Conservation (phyloP, 2,888 invertebrate genomes). For the Drosophila pegasa region DNA sequence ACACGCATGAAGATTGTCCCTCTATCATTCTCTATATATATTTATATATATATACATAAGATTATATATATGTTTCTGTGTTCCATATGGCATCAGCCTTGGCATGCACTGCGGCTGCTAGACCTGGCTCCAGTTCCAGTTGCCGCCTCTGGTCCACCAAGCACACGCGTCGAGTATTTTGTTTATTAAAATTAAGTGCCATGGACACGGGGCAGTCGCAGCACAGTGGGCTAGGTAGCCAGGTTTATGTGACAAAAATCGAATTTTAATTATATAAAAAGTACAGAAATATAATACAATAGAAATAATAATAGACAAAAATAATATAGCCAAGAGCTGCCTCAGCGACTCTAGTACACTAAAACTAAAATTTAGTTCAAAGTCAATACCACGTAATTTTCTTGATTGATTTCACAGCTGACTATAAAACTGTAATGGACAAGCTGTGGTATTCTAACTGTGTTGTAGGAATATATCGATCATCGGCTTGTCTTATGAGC, state of each 20-base stretch:
- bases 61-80: neutral
- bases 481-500: too few relatives aligned
- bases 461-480: too few relatives aligned
- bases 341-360: too few relatives aligned
- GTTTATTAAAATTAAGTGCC: conserved; percentile 78
- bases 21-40: too few relatives aligned
- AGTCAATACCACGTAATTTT: too few relatives aligned
- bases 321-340: neutral
- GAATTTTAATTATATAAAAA: neutral
- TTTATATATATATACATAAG: too few relatives aligned
- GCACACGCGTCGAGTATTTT: conserved; percentile 67
- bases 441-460: too few relatives aligned
- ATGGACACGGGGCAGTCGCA: conserved; percentile 38
- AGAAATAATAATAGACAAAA: neutral
- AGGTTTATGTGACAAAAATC: neutral
- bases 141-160: conserved; percentile 22
- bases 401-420: too few relatives aligned
- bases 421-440: too few relatives aligned
- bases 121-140: conserved; percentile 4
- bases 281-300: too few relatives aligned
- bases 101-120: conserved; percentile 16
- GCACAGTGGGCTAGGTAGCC: conserved; percentile 20
- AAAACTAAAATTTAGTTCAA: too few relatives aligned
- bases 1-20: conserved; percentile 1
- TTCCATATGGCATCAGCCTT: conserved; percentile 33